Conservation (phyloP, 2,797 vertebrate species). For the Pelobates cultripes region DNA sequence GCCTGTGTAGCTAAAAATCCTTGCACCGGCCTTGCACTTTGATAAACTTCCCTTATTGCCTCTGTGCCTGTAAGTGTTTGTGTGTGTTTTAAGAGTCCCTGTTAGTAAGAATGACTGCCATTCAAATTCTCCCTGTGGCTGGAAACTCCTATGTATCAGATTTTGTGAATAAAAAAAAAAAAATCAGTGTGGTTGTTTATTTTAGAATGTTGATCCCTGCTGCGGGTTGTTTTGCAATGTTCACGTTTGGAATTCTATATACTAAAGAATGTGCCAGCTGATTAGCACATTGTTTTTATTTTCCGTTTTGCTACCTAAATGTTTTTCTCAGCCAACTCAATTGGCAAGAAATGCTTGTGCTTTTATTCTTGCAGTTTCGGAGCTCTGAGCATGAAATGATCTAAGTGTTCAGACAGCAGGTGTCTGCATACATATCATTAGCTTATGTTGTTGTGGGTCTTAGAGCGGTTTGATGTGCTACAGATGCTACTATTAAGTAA, state of each 20-base stretch:
- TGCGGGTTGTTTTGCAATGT: too few species aligned
- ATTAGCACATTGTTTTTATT: conserved; percentile 58
- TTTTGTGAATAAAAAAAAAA: too few species aligned
- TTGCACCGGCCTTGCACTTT: too few species aligned
- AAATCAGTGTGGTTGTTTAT: too few species aligned
- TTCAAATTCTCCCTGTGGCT: too few species aligned
- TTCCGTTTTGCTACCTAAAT: conserved; percentile 37
- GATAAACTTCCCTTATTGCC: too few species aligned
- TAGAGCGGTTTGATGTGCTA: conserved; percentile 25
- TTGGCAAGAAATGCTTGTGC: conserved; percentile 44
- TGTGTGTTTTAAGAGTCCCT: too few species aligned
- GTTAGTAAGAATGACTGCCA: too few species aligned
- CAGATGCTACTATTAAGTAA: conserved; percentile 36
- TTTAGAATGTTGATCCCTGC: too few species aligned
- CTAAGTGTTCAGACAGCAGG: conserved; percentile 61
- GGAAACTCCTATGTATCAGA: too few species aligned
- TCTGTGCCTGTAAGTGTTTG: too few species aligned
- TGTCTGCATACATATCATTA: conserved; percentile 57
- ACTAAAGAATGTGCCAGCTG: conserved; percentile 40
- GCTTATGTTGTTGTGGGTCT: conserved; percentile 50
- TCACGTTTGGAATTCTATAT: neutral
- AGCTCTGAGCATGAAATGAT: conserved; percentile 58
- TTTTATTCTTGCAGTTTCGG: conserved; percentile 52
- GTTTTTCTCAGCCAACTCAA: conserved; percentile 53
- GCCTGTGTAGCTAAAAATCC: too few species aligned